Conservation (phyloP, 2,888 invertebrate genomes). For the Hypolimnas misippus region DNA sequence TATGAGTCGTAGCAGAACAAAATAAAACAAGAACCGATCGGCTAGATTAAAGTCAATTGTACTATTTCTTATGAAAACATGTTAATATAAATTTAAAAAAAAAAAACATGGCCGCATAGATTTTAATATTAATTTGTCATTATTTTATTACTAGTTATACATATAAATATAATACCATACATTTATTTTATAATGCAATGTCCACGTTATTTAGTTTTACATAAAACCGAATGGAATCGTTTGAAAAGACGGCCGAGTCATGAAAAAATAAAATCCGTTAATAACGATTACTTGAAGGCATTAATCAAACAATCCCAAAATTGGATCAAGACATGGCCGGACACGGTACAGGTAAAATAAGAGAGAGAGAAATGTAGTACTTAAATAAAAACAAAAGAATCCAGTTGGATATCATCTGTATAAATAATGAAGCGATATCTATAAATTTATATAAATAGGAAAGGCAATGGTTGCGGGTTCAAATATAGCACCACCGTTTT, state of each 20-base stretch:
- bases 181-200: constrained; percentile 6
- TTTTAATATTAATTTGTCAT: not conserved
- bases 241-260: constrained; percentile 47
- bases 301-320: constrained; percentile 57
- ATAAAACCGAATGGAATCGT: constrained; percentile 60
- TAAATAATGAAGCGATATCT: too few species aligned
- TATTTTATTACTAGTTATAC: too few species aligned
- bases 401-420: too few species aligned
- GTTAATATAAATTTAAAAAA: not conserved
- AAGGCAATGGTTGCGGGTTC: too few species aligned
- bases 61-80: not conserved
- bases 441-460: too few species aligned
- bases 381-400: not conserved
- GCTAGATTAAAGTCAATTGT: not conserved
- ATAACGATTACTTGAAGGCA: constrained; percentile 51
- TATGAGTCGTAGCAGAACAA: too few species aligned
- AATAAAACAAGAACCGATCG: not conserved
- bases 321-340: constrained; percentile 63
- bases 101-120: constrained; percentile 16
- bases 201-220: constrained; percentile 45
- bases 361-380: not conserved
- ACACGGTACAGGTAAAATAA: constrained; percentile 53
- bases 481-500: too few species aligned
- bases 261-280: constrained; percentile 17
- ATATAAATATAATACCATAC: not conserved